Base-by-base conservation (phyloP, 1,140 invertebrate genomes). In the Hyles euphorbiae region DNA sequence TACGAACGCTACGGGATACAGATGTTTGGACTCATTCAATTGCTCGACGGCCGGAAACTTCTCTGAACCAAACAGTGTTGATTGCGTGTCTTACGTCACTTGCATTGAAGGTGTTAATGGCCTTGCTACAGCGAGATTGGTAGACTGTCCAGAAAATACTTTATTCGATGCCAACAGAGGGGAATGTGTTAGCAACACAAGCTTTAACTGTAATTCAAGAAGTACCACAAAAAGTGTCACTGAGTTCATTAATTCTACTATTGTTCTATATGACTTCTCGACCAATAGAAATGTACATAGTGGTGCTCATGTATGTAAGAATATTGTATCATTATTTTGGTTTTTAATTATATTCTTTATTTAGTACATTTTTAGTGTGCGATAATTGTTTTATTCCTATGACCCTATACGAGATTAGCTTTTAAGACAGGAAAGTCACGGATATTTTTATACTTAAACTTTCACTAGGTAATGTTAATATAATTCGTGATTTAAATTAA, bases 1-100 rank as follows among this genome's bases (percentile, higher is more conserved):
- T 54, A 83, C 81, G 0, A 85, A 88, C 46, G 61, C 69, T 0
- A 83, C 82, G 1, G 67, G 60, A 34, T 85, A 84, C 55, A 61
- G 72, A 51, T 87, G 81, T 56, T 65, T 64, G 11, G 63, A 72
- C 5, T 56, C 67, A 34, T 75, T 72, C 53, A 75, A 81, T 9
- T 88, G 83, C 47, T 71, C 61, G 0, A 33, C 55, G 33, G 55
- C 63, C 36, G 81, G 81, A 3, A 67, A 77, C 53, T 80, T 78
- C 54, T 33, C 56, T 5, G 56, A 74, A 34, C 36, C 65, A 22
- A 49, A 47, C 9, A 58, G 33, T 5, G 54, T 63, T 7, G 60
- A 77, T 36, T 82, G 80, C 55, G 56, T 53, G 2, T 65, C 72
- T 3, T 88, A 78, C 48, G 63, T 85, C 34, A 63, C 74, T 8